These are phyloP conservation scores for Vidua macroura DNA, from an alignment of 2,113 vertebrate genomes.

Conservation along the genomic window DNA sequence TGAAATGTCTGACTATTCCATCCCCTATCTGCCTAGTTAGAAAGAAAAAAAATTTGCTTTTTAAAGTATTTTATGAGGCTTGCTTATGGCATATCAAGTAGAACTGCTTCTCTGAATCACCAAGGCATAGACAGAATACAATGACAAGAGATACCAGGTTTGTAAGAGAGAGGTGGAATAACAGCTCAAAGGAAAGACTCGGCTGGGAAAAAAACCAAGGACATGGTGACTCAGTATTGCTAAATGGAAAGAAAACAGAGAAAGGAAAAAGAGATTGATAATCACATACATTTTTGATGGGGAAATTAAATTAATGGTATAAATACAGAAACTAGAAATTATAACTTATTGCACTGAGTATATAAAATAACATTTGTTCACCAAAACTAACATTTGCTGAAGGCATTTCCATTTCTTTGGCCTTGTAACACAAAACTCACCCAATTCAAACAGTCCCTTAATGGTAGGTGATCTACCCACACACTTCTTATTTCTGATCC, in stretches of 20 bases:
- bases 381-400: not conserved
- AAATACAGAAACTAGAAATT: not conserved
- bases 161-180: not conserved
- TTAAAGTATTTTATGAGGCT: not conserved
- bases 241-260: not conserved
- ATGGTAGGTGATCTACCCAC: not conserved
- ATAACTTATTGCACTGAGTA: not conserved
- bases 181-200: not conserved
- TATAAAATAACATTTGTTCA: not conserved
- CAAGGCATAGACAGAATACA: not conserved
- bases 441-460: not conserved
- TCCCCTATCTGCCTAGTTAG: not conserved
- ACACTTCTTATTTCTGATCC: not conserved
- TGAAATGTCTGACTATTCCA: not conserved
- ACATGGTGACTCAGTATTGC: not conserved
- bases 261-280: not conserved
- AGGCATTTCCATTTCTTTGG: not conserved
- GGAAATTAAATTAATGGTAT: not conserved
- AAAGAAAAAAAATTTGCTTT: not conserved
- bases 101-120: not conserved
- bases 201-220: not conserved
- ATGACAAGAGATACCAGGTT: not conserved
- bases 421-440: not conserved
- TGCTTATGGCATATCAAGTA: not conserved
- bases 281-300: not conserved